phyloP scores from a whole-genome alignment of 2,888 invertebrate genomes.

The Pecten maximus region DNA sequence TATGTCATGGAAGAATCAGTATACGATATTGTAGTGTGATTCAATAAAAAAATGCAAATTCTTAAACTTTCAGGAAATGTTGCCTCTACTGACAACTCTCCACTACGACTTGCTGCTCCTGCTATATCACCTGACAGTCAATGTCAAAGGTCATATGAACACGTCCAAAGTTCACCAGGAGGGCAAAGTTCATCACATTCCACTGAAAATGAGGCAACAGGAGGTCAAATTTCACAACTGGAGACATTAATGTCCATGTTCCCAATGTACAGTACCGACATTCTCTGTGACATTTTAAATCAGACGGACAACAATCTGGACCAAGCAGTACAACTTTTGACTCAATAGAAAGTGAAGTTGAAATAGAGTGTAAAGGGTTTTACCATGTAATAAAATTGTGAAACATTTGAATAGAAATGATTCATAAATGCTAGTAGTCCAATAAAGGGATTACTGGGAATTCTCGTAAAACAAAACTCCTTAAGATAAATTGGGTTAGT shows the following conservation, averaged over 20 bases:
- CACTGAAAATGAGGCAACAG: neutral
- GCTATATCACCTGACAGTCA: neutral
- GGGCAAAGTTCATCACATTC: neutral
- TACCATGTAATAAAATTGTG: neutral
- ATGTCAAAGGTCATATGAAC: neutral
- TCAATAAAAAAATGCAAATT: too few relatives aligned
- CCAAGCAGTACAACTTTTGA: neutral
- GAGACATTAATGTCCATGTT: neutral
- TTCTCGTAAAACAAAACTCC: too few relatives aligned
- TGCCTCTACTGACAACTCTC: neutral
- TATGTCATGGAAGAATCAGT: too few relatives aligned
- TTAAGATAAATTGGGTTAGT: too few relatives aligned
- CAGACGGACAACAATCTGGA: conserved; percentile 26
- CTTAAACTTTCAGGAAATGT: neutral
- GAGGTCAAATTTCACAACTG: neutral
- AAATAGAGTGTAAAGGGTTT: conserved; percentile 42
- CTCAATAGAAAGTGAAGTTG: neutral
- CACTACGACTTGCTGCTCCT: neutral
- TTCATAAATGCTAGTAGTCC: too few relatives aligned
- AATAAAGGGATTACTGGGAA: too few relatives aligned
- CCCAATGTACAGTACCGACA: neutral
- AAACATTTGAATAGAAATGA: neutral
- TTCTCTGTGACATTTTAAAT: neutral
- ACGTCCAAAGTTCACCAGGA: neutral
- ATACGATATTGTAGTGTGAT: too few relatives aligned